Conservation (phyloP, 2,113 vertebrate species). For the Terrapene triunguis region DNA sequence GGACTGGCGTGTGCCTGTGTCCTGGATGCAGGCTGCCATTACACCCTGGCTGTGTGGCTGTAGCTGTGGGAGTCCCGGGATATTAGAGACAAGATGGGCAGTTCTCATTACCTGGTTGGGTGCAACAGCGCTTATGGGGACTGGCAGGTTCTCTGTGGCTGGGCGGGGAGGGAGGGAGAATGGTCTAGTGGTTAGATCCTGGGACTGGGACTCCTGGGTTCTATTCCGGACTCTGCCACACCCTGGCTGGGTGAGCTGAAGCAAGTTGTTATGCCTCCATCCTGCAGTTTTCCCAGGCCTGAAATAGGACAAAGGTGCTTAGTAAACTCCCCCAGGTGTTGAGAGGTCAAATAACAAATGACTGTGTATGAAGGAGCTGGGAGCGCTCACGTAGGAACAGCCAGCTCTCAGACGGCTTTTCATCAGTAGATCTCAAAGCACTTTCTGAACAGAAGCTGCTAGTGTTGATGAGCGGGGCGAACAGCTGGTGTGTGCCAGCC, state of each 20-base stretch:
- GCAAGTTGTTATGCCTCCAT: background rate
- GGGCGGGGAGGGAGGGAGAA: background rate
- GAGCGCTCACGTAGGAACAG: too few species aligned
- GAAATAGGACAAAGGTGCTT: background rate
- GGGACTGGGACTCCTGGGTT: background rate
- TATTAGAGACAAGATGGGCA: background rate
- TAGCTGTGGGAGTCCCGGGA: too few species aligned
- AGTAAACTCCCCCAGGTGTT: background rate
- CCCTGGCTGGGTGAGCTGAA: background rate
- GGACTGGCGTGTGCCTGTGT: too few species aligned
- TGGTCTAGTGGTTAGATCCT: background rate
- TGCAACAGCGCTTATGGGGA: background rate
- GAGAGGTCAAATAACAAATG: background rate
- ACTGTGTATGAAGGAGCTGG: background rate
- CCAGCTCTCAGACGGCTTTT: too few species aligned
- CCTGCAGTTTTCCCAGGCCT: background rate
- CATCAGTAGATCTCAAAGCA: accelerated
- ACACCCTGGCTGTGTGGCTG: too few species aligned
- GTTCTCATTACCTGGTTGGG: background rate
- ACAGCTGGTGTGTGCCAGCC: background rate
- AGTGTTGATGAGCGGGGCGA: accelerated
- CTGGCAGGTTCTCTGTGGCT: background rate
- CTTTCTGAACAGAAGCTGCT: background rate
- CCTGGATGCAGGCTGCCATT: too few species aligned
- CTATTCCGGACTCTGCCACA: background rate